Percentiles rank a stretch among this genome's conserved stretches.
These are phyloP conservation scores for Drosophila multiciliata DNA, from an alignment of 2,888 invertebrate species.

Conservation along the genomic window DNA sequence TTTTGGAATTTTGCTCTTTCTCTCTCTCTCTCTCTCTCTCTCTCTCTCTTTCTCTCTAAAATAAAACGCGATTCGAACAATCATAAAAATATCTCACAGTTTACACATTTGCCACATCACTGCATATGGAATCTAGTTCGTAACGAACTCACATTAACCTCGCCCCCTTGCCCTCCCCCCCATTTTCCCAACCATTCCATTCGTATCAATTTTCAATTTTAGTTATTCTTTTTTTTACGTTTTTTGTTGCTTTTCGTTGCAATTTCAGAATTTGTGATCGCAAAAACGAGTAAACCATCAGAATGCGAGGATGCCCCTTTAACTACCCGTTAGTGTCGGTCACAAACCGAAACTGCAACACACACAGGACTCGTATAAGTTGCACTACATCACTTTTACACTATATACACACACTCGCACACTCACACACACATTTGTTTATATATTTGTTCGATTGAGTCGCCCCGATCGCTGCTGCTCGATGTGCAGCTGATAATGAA, in stretches of 20 bases:
- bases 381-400: slow-evolving; percentile 6
- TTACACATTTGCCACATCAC: slow-evolving; percentile 48
- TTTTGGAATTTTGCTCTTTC: not conserved
- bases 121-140: slow-evolving; percentile 12
- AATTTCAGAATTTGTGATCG: slow-evolving; percentile 85
- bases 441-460: not conserved
- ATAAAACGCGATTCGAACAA: slow-evolving; percentile 16
- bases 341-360: slow-evolving; percentile 85
- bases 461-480: slow-evolving; percentile 41
- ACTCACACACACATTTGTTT: not conserved
- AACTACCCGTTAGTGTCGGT: slow-evolving; percentile 86
- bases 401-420: not conserved
- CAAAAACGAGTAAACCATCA: slow-evolving; percentile 84
- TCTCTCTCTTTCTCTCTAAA: not conserved
- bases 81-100: slow-evolving; percentile 37
- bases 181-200: not conserved
- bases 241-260: slow-evolving; percentile 70
- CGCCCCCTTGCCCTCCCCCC: not conserved
- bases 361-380: slow-evolving; percentile 49
- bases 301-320: slow-evolving; percentile 8
- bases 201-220: slow-evolving; percentile 10
- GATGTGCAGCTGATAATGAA: slow-evolving; percentile 80
- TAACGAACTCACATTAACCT: slow-evolving; percentile 29
- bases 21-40: not conserved
- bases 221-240: not conserved